These are phyloP conservation scores for Cossypha heuglini DNA, from an alignment of 2,797 vertebrate species.

Conservation along the genomic window DNA sequence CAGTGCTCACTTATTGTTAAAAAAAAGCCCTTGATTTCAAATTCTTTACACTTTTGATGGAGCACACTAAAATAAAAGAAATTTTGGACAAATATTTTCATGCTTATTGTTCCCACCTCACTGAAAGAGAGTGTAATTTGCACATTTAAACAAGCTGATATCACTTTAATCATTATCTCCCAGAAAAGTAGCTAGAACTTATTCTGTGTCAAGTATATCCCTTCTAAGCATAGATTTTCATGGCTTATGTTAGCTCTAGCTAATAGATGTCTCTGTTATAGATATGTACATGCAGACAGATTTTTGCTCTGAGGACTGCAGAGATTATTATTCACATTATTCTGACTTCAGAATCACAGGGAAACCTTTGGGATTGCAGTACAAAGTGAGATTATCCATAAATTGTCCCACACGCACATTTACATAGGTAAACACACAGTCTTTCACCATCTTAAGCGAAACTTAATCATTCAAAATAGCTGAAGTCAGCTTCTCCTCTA, in stretches of 20 bases:
- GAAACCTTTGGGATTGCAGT: background rate
- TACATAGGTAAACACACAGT: background rate
- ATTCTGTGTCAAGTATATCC: background rate
- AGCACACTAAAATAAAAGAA: background rate
- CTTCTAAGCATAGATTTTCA: background rate
- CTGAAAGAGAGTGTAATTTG: background rate
- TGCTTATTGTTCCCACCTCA: background rate
- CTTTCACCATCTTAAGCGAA: background rate
- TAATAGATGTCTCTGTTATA: background rate
- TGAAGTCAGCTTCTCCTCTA: background rate
- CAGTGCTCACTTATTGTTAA: background rate
- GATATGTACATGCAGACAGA: fast-evolving
- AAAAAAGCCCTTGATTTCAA: background rate
- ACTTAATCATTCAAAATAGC: background rate
- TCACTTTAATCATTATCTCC: background rate
- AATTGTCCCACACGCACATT: background rate
- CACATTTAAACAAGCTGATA: background rate
- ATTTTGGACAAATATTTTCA: background rate
- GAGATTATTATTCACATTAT: background rate
- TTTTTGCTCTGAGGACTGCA: background rate
- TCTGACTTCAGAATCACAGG: background rate
- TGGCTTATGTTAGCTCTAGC: background rate
- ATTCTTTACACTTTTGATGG: background rate
- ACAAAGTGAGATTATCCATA: background rate
- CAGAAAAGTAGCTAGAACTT: background rate